These are phyloP conservation scores for Zosterops lateralis DNA, from an alignment of 2,113 vertebrate genomes.

Conservation along the genomic window DNA sequence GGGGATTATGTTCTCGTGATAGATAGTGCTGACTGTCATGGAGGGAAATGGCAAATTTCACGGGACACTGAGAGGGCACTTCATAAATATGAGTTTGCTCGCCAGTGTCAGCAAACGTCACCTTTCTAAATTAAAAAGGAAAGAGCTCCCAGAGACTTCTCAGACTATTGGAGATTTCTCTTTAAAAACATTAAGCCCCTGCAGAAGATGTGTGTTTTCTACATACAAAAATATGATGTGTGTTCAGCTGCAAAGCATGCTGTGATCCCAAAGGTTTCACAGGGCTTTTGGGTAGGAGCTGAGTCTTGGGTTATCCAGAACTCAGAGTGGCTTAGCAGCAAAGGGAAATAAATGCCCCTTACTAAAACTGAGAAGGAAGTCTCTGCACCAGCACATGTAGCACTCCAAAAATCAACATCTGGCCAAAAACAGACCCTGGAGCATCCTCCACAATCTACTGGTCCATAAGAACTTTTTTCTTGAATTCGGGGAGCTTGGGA, in stretches of 20 bases:
- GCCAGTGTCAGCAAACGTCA: not conserved
- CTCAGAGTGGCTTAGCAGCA: not conserved
- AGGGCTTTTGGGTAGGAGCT: not conserved
- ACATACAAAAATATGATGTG: not conserved
- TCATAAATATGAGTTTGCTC: not conserved
- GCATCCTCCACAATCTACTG: not conserved
- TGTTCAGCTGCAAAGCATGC: not conserved
- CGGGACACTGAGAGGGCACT: not conserved
- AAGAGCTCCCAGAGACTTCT: not conserved
- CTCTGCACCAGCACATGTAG: not conserved
- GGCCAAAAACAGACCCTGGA: not conserved
- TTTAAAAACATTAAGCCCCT: not conserved
- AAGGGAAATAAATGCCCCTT: not conserved
- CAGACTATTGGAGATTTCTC: not conserved
- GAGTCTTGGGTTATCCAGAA: not conserved
- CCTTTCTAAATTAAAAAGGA: not conserved
- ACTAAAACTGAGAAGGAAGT: not conserved
- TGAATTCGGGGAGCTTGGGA: not conserved
- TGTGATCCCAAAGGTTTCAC: not conserved
- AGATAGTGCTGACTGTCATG: not conserved
- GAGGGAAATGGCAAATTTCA: slow-evolving; percentile 22
- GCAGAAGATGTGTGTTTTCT: not conserved
- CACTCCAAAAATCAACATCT: not conserved
- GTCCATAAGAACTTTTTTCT: not conserved
- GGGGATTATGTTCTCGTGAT: not conserved